Evolutionary conservation across 2,113 vertebrate genomes (phyloP).

Genomic region (Nyctibius bracteatus): DNA sequence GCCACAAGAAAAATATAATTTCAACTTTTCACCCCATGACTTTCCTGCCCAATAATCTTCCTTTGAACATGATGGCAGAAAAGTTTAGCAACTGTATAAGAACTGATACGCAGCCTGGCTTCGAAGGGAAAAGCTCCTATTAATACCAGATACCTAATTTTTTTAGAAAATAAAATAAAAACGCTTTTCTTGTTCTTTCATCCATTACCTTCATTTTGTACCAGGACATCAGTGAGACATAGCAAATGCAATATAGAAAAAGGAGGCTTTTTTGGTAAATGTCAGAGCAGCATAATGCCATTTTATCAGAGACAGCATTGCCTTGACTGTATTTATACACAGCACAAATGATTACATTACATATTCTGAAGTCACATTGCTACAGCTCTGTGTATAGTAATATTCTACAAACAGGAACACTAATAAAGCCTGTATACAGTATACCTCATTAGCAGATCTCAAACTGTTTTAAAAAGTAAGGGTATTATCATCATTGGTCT

Average conservation of each 20-base stretch:
- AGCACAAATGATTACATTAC: slow-evolving; percentile 25
- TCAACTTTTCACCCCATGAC: background rate
- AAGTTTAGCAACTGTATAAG: background rate
- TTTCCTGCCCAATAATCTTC: background rate
- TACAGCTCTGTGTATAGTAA: background rate
- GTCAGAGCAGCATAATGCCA: slow-evolving; percentile 26
- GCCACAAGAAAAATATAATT: background rate
- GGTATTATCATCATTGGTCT: background rate
- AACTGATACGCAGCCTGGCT: background rate
- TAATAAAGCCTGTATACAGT: background rate
- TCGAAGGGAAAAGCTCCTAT: background rate
- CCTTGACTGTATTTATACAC: background rate
- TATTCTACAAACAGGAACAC: background rate
- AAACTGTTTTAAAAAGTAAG: background rate
- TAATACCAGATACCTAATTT: background rate
- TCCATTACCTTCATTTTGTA: background rate
- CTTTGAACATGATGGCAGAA: background rate
- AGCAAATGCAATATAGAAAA: slow-evolving; percentile 10
- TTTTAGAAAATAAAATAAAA: slow-evolving; percentile 18
- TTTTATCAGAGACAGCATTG: background rate
- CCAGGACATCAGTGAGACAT: background rate
- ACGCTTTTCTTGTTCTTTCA: background rate
- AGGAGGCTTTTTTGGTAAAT: slow-evolving; percentile 4
- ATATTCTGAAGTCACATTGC: slow-evolving; percentile 10
- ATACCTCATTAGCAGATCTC: background rate